These are phyloP conservation scores for Serranus cabrilla DNA, from an alignment of 2,797 vertebrate species.

Conservation along the genomic window DNA sequence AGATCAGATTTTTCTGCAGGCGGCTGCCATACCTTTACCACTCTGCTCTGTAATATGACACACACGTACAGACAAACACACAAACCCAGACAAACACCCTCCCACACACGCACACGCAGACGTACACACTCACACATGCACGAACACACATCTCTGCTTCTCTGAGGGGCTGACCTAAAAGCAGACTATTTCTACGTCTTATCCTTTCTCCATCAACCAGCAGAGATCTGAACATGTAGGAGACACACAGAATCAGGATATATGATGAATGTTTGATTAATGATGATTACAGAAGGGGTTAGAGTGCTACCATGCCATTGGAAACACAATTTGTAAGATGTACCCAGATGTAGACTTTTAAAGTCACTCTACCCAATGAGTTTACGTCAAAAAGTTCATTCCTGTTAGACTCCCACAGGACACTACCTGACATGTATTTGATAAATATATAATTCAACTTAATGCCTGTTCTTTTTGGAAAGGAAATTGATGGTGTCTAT, in stretches of 20 bases:
- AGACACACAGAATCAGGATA: conserved; percentile 13
- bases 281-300: neutral
- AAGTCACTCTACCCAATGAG: neutral
- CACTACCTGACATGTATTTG: conserved; percentile 23
- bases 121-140: conserved; percentile 23
- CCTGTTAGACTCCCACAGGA: conserved; percentile 23
- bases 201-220: conserved; percentile 37
- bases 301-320: conserved; percentile 3
- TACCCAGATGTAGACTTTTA: neutral
- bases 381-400: conserved; percentile 17
- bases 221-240: conserved; percentile 37
- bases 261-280: conserved; percentile 27
- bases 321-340: conserved; percentile 8
- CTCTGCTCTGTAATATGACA: conserved; percentile 72
- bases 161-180: conserved; percentile 74
- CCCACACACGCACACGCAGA: conserved; percentile 22
- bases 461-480: conserved; percentile 18
- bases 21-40: conserved; percentile 72
- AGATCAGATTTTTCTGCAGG: conserved; percentile 73
- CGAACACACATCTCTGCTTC: conserved; percentile 65
- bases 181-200: conserved; percentile 71
- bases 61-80: conserved; percentile 56
- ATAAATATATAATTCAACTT: conserved; percentile 31
- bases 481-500: conserved; percentile 25
- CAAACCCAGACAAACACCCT: conserved; percentile 47